Evolutionary conservation across 2,113 vertebrate species (phyloP).

Genomic region (Planiliza haematocheilus): DNA sequence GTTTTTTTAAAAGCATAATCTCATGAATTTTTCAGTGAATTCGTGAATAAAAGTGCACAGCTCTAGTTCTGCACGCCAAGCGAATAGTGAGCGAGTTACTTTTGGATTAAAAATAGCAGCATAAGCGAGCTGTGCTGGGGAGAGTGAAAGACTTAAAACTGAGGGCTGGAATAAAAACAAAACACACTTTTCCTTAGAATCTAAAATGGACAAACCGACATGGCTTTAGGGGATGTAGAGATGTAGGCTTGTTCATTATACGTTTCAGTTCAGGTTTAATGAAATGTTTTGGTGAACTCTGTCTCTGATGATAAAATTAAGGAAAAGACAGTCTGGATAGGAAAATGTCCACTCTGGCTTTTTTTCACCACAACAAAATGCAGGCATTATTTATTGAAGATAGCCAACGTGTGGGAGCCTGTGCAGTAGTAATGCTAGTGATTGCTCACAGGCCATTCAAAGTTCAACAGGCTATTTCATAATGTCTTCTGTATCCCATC

Average conservation of each 20-base stretch:
- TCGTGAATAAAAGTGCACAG: conserved; percentile 74
- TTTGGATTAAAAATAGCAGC: conserved; percentile 80
- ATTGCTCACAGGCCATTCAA: not conserved
- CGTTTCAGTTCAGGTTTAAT: not conserved
- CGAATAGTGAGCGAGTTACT: conserved; percentile 58
- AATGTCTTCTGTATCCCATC: conserved; percentile 17
- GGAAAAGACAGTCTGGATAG: not conserved
- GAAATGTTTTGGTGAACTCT: not conserved
- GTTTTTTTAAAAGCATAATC: conserved; percentile 59
- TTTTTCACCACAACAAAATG: conserved; percentile 7
- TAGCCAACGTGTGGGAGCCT: conserved; percentile 8
- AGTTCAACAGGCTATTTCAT: conserved; percentile 59
- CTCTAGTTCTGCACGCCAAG: conserved; percentile 66
- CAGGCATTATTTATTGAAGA: conserved; percentile 3
- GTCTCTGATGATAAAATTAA: not conserved
- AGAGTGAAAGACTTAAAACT: conserved; percentile 46
- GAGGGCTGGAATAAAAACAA: conserved; percentile 61
- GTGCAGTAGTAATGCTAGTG: not conserved
- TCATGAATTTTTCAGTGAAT: conserved; percentile 83
- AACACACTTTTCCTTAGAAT: conserved; percentile 19
- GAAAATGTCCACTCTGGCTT: not conserved
- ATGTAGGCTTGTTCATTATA: no score
- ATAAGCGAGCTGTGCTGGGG: conserved; percentile 40
- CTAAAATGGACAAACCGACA: not conserved
- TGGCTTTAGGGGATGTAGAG: no score